Percentiles rank a stretch among this genome's conserved stretches.
Conservation (phyloP, 2,888 invertebrate genomes). For the Drosophila dives region DNA sequence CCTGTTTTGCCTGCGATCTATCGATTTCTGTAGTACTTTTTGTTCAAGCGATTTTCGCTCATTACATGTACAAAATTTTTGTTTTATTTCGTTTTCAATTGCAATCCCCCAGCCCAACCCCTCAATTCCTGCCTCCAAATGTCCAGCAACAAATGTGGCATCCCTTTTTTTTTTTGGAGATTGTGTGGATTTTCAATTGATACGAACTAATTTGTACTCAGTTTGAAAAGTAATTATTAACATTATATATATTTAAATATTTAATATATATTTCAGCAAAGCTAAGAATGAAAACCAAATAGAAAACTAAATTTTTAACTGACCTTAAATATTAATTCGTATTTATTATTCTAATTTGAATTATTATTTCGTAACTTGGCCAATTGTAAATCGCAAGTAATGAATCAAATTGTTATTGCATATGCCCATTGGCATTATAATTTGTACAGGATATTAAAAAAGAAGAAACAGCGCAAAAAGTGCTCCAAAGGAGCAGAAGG, state of each 20-base stretch:
- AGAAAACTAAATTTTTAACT: background rate
- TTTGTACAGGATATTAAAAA: slow-evolving; percentile 12
- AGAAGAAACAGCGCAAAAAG: slow-evolving; percentile 21
- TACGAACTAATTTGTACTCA: slow-evolving; percentile 10
- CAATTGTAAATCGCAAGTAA: background rate
- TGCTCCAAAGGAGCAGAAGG: slow-evolving; percentile 22
- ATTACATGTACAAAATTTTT: slow-evolving; percentile 43
- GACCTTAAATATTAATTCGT: background rate
- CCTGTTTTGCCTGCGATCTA: slow-evolving; percentile 49
- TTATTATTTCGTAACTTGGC: background rate
- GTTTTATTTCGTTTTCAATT: slow-evolving; percentile 40
- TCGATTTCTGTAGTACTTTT: slow-evolving; percentile 47
- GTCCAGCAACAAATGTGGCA: slow-evolving; percentile 34
- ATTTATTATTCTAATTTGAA: background rate
- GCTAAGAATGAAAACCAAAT: background rate
- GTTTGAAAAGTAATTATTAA: background rate
- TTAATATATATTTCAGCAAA: background rate
- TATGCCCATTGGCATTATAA: slow-evolving; percentile 10
- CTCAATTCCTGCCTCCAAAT: background rate
- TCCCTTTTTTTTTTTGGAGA: background rate
- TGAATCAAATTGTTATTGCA: background rate
- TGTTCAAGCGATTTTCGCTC: slow-evolving; percentile 34
- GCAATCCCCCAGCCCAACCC: background rate
- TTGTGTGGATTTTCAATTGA: background rate
- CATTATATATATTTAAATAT: too few relatives aligned